phyloP scores from a whole-genome alignment of 1,140 invertebrate genomes.

The Odontomachus brunneus region DNA sequence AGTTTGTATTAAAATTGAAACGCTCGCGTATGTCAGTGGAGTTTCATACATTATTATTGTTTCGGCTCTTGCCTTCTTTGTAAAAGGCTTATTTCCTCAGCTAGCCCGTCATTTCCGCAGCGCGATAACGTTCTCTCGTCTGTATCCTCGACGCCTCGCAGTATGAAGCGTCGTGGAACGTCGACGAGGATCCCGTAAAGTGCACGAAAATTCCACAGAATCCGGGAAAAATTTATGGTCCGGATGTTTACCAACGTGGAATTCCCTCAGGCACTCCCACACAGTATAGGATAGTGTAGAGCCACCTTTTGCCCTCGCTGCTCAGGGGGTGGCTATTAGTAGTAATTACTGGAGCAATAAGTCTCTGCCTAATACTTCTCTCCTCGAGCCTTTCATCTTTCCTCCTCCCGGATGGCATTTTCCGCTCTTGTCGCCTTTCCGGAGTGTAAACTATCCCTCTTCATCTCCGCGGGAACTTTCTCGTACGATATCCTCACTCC shows the following conservation, averaged over 20 bases:
- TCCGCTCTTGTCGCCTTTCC: conserved; percentile 47
- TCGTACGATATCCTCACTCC: conserved; percentile 12
- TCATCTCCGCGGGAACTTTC: conserved; percentile 41
- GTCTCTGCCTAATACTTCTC: conserved; percentile 72
- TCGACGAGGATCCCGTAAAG: conserved; percentile 58
- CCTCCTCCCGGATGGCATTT: conserved; percentile 33
- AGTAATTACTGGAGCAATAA: conserved; percentile 75
- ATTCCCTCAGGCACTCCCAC: conserved; percentile 57
- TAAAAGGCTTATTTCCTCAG: conserved; percentile 37
- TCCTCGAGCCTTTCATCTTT: conserved; percentile 67
- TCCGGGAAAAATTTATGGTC: conserved; percentile 72
- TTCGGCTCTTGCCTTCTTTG: background rate
- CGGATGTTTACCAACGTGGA: conserved; percentile 68
- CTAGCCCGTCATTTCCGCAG: conserved; percentile 6
- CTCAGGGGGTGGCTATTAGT: conserved; percentile 61
- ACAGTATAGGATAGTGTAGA: conserved; percentile 28
- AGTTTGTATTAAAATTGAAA: background rate
- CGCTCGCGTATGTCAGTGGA: background rate
- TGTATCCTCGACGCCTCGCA: conserved; percentile 27
- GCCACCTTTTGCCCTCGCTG: conserved; percentile 19
- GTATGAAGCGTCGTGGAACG: conserved; percentile 57
- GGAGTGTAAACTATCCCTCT: conserved; percentile 55
- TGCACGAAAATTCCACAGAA: conserved; percentile 66
- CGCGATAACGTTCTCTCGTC: background rate
- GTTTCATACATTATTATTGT: background rate